Base-by-base conservation (phyloP, 2,113 vertebrate species). In the Nerophis ophidion region DNA sequence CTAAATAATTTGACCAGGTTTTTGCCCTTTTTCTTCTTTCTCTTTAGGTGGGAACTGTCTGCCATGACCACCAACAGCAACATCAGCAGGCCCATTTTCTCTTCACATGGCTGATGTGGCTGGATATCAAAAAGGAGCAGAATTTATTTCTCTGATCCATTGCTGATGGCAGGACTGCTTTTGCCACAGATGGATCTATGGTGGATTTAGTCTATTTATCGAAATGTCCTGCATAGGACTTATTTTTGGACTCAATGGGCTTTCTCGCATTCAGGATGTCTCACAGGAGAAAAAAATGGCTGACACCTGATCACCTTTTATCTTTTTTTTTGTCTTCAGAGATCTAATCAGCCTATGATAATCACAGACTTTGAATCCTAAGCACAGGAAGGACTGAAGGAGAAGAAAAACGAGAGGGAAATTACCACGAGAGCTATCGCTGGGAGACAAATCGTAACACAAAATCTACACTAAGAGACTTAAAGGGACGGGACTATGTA, bases 1-100 rank as follows among this genome's bases (percentile, higher is more conserved):
- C 26, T 48, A n/a, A 11, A 59, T 48, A 40, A 33, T 9, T n/a
- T 48, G 13, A 35, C 15, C 52, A 38, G 15, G 35, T 38, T 55
- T 16, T 38, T 5, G 10, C 2, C 5, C 12, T 34, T 34, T 15
- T 53, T 55, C 13, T 10, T 16, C n/a, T 9, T 16, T 55, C 35
- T 68, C 50, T 52, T 60, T 84, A 99, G 97, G 90, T 99, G 95
- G 96, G 97, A 99, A 81, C 91, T 99, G 82, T 91, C 93, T 0
- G 97, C 97, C 76, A 99, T 99, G 97, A 99, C 96, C 7, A 99
- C 97, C n/a, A 99, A 99, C 91, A 99, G 97, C 90, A 99, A 92
- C 92, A 99, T 99, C 88, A 99, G 95, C 82, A 92, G 97, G 14
- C 97, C 97, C 65, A 96, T 98, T 48, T 92, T 95, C 81, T 98